Percentiles rank a stretch among this genome's conserved stretches.
phyloP scores from a whole-genome alignment of 1,140 invertebrate genomes.

The Drosophila elegans region DNA sequence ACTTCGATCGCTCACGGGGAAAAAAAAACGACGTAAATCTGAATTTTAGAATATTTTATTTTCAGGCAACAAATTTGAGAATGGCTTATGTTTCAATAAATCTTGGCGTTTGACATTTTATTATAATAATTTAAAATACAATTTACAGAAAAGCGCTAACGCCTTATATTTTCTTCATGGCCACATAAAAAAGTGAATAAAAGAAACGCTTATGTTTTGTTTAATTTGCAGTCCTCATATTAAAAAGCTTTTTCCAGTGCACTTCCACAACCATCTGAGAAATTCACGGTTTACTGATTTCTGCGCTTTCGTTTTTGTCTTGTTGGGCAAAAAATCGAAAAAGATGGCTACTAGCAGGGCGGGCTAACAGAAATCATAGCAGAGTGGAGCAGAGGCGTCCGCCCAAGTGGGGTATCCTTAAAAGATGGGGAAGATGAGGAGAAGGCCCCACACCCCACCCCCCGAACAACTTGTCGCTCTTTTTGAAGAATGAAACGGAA shows the following conservation, averaged over 20 bases:
- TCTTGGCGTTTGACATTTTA: no score
- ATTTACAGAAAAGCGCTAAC: no score
- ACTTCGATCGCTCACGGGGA: slow-evolving; percentile 23
- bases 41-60: no score
- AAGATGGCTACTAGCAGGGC: slow-evolving; percentile 83
- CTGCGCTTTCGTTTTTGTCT: slow-evolving; percentile 33
- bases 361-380: slow-evolving; percentile 80
- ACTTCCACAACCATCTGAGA: not conserved
- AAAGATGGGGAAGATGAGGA: slow-evolving; percentile 38
- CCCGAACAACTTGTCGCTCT: slow-evolving; percentile 4
- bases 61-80: no score
- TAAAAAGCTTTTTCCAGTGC: slow-evolving; percentile 5
- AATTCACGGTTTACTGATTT: slow-evolving; percentile 29
- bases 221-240: no score
- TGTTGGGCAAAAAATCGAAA: slow-evolving; percentile 77
- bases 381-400: slow-evolving; percentile 27
- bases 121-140: no score
- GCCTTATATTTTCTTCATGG: no score
- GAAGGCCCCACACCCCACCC: no score
- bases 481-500: not conserved
- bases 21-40: slow-evolving; percentile 6
- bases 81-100: no score
- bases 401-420: slow-evolving; percentile 13
- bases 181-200: no score
- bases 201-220: no score